Evolutionary conservation across 2,113 vertebrate genomes (phyloP).

Genomic region (Ophiodon elongatus): DNA sequence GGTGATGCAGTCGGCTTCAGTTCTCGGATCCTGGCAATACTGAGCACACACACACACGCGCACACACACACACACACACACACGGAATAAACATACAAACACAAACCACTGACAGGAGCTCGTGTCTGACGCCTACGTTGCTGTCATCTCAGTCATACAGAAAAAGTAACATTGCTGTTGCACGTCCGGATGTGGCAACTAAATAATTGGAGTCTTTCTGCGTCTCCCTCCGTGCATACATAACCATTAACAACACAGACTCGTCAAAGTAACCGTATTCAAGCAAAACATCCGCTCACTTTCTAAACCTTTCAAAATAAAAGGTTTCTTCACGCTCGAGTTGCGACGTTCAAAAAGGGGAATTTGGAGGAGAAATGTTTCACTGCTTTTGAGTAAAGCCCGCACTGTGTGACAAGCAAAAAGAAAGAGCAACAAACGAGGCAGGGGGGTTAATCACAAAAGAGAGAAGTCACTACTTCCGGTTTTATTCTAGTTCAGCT

Average conservation of each 20-base stretch:
- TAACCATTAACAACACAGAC: conserved; percentile 48
- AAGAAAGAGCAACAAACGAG: background rate
- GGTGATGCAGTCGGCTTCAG: conserved; percentile 89
- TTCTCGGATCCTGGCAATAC: conserved; percentile 92
- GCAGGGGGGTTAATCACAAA: accelerated
- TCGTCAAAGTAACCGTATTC: conserved; percentile 29
- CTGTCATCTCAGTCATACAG: background rate
- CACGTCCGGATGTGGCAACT: background rate
- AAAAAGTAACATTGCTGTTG: background rate
- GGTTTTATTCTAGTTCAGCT: conserved; percentile 15
- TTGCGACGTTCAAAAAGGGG: accelerated
- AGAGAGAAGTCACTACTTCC: conserved; percentile 46
- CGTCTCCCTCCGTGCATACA: conserved; percentile 61
- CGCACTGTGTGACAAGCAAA: accelerated
- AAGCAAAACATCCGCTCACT: conserved; percentile 59
- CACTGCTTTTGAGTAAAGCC: accelerated
- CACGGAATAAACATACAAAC: conserved; percentile 58
- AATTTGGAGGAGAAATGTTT: accelerated
- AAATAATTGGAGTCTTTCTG: conserved; percentile 63
- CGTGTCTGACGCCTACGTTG: background rate
- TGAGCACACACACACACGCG: conserved; percentile 71
- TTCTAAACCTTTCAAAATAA: conserved; percentile 70
- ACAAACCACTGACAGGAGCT: conserved; percentile 44
- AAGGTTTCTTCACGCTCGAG: accelerated
- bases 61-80: conserved; percentile 37